Base-by-base conservation (phyloP, 2,888 invertebrate genomes). In the Mesorhabditis sp. region DNA sequence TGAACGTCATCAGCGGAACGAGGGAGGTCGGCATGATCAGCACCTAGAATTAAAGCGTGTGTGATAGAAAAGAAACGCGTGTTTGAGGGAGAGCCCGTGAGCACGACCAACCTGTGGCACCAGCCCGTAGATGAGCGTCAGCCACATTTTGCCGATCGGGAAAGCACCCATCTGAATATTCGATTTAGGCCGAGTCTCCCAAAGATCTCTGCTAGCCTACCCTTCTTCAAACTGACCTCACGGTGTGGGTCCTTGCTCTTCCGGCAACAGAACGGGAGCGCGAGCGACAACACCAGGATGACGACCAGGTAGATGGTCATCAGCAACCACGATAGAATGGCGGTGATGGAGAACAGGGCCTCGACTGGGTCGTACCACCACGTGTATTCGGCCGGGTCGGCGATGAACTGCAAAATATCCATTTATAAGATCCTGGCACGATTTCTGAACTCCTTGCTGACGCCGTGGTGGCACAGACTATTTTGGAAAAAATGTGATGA, bases 361-460 rank as follows among this genome's bases (percentile, higher is more conserved):
- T 50, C 58, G 58, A 50, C n/a, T n/a, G 58, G 58, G n/a, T 50
- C 58, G n/a, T 50, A 50, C 58, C 58, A 50, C 58, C 58, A 50
- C 7, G n/a, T 50, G 58, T 10, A 13, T 2, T 10, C n/a, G 7
- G 58, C n/a, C 58, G 28, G 28, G 28, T 28, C 28, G 28, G 28
- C 28, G 28, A 28, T 28, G 28, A 28, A 28, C 28, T 28, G 28
- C 28, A 28, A 28, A 28, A 28, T 28, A 28, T 28, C 28, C 28
- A 28, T 28, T 28, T 28, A 28, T 28, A 28, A 28, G 28, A 28
- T 28, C 28, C 28, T 28, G 28, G 28, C 28, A 28, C 28, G 28
- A 28, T 28, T 28, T 28, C 28, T 28, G 28, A 28, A 28, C 28
- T 28, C 28, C 28, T 28, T 1, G 28, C 28, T 28, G 28, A 28